Base-by-base conservation (phyloP, 2,888 invertebrate genomes). In the Tiphia femorata region DNA sequence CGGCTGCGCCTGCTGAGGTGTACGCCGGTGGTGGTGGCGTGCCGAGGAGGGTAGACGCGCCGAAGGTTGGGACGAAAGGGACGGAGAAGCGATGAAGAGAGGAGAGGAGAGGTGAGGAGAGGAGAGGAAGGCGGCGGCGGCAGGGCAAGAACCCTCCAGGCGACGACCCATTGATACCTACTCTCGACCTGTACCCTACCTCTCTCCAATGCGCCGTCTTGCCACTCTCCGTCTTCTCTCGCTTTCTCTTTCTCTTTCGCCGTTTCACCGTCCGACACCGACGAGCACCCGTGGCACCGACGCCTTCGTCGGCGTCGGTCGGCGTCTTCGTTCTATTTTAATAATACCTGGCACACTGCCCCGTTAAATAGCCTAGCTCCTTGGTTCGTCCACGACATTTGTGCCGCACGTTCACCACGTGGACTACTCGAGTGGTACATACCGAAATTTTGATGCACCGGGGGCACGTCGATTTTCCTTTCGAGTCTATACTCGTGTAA, bases 301-400 rank as follows among this genome's bases (percentile, higher is more conserved):
- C 33, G 27, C 8, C 16, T 42, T n/a, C 19, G 10, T 2, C n/a
- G 12, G 12, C 16, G 23, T 25, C 25, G 23, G 6, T 17, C 27
- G 5, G 4, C 49, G 29, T 7, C 35, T 38, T 21, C 64, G 69
- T 69, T 72, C 76, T 72, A 73, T 79, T 80, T 78, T 78, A 80
- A 80, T 78, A 81, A 79, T 62, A 75, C 67, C 76, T 78, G 79
- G 77, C 80, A 80, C 80, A 80, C 77, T 81, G 80, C 78, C 79
- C 81, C 70, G 79, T 67, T 80, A 74, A 67, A 76, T 76, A 62
- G n/a, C n/a, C n/a, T n/a, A n/a, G n/a, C n/a, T n/a, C n/a, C n/a
- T n/a, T n/a, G n/a, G n/a, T n/a, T n/a, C n/a, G n/a, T n/a, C n/a
- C n/a, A n/a, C n/a, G n/a, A n/a, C n/a, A n/a, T n/a, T n/a, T n/a